phyloP scores from a whole-genome alignment of 1,140 invertebrate species.

The Aphelinus certus region DNA sequence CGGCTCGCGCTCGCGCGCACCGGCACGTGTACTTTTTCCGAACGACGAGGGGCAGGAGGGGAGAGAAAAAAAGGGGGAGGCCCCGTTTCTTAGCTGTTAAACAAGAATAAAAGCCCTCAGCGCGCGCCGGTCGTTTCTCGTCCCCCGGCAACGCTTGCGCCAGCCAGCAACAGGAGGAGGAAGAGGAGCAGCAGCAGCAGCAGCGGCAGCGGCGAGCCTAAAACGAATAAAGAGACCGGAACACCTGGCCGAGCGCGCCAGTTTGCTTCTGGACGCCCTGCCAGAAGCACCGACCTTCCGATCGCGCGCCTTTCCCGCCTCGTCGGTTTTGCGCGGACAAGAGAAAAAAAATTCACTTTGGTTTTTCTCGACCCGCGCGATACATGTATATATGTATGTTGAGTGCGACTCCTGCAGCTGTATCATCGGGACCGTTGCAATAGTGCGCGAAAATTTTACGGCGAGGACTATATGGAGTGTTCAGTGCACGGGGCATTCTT shows the following conservation, averaged over 20 bases:
- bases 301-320: background rate
- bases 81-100: slow-evolving; percentile 58
- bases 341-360: no score
- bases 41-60: slow-evolving; percentile 28
- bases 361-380: no score
- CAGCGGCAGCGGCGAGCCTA: slow-evolving; percentile 41
- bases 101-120: slow-evolving; percentile 58
- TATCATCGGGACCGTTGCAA: no score
- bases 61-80: slow-evolving; percentile 43
- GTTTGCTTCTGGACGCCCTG: slow-evolving; percentile 52
- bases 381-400: no score
- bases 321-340: no score
- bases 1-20: background rate
- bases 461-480: no score
- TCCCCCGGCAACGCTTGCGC: no score
- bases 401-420: no score
- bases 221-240: slow-evolving; percentile 63
- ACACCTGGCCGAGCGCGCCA: slow-evolving; percentile 59
- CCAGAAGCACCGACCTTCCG: background rate
- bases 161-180: background rate
- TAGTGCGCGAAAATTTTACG: no score
- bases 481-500: background rate
- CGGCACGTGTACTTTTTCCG: background rate
- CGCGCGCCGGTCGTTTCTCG: no score
- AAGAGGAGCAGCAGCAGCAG: no score